Evolutionary conservation across 2,888 invertebrate genomes (phyloP).

Genomic region (Synanthedon tipuliformis): DNA sequence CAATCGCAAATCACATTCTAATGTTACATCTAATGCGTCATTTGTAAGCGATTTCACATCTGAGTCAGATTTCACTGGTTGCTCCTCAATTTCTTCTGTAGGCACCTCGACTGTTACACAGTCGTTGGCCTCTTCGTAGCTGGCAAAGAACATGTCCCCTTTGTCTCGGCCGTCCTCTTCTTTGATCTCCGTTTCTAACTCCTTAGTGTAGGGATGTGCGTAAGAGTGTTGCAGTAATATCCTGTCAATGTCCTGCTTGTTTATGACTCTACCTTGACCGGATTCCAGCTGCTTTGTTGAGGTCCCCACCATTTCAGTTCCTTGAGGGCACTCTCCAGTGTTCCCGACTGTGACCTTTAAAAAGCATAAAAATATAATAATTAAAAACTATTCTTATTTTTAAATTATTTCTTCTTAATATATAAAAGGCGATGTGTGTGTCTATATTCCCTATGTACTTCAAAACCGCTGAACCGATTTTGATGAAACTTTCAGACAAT

Average conservation of each 20-base stretch:
- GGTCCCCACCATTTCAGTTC: slow-evolving; percentile 88
- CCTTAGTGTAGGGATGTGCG: slow-evolving; percentile 57
- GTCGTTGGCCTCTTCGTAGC: slow-evolving; percentile 78
- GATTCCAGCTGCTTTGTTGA: slow-evolving; percentile 87
- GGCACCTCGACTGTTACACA: slow-evolving; percentile 80
- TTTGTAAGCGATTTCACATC: slow-evolving; percentile 35
- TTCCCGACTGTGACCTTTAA: slow-evolving; percentile 45
- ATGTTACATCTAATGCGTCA: slow-evolving; percentile 29
- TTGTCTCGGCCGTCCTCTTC: slow-evolving; percentile 46
- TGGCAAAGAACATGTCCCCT: slow-evolving; percentile 77
- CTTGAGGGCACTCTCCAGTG: slow-evolving; percentile 51
- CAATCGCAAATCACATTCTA: slow-evolving; percentile 55
- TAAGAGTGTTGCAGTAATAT: slow-evolving; percentile 65
- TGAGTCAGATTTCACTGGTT: slow-evolving; percentile 30
- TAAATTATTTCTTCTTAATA: too few relatives aligned
- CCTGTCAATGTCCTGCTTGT: slow-evolving; percentile 56
- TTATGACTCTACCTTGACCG: slow-evolving; percentile 73
- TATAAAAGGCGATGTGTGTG: too few relatives aligned
- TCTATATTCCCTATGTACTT: too few relatives aligned
- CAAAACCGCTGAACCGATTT: too few relatives aligned
- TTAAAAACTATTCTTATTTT: slow-evolving; percentile 1
- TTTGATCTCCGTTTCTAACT: slow-evolving; percentile 24
- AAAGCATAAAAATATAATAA: slow-evolving; percentile 11
- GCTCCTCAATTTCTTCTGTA: slow-evolving; percentile 63
- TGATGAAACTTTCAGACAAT: too few relatives aligned